Conservation (phyloP, 2,888 invertebrate species). For the Tyria jacobaeae region DNA sequence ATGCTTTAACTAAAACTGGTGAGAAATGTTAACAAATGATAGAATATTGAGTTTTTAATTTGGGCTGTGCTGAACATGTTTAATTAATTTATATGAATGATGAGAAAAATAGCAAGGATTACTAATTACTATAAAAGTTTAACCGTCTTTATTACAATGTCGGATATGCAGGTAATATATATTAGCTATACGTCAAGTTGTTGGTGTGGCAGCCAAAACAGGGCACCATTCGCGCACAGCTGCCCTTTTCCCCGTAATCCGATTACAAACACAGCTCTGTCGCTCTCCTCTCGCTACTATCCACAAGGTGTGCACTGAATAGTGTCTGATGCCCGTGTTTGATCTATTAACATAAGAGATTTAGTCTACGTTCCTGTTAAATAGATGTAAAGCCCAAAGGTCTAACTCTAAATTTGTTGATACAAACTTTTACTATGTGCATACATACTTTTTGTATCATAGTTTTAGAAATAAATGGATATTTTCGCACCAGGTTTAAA, state of each 20-base stretch:
- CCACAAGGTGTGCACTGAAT: constrained; percentile 43
- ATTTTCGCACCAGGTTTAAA: too few species aligned
- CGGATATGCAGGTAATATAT: constrained; percentile 53
- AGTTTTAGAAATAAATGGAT: too few species aligned
- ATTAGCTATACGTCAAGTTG: constrained; percentile 61
- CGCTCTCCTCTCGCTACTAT: constrained; percentile 33
- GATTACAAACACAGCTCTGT: constrained; percentile 56
- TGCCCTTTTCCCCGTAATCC: constrained; percentile 58
- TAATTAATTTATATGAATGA: not conserved
- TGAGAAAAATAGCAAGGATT: not conserved
- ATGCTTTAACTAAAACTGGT: too few species aligned
- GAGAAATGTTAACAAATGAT: too few species aligned
- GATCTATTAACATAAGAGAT: constrained; percentile 39
- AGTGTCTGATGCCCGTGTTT: constrained; percentile 38
- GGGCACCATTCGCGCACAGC: constrained; percentile 52
- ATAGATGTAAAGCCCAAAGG: not conserved
- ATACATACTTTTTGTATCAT: too few species aligned
- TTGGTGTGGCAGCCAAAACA: constrained; percentile 43
- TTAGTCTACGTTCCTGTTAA: constrained; percentile 10
- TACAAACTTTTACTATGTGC: too few species aligned
- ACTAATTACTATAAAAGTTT: not conserved
- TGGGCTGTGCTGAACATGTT: not conserved
- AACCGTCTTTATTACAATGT: not conserved
- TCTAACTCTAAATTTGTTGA: not conserved
- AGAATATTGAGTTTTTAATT: too few species aligned